These are phyloP conservation scores for Cosmia pyralina DNA, from an alignment of 2,888 invertebrate species.

Conservation along the genomic window DNA sequence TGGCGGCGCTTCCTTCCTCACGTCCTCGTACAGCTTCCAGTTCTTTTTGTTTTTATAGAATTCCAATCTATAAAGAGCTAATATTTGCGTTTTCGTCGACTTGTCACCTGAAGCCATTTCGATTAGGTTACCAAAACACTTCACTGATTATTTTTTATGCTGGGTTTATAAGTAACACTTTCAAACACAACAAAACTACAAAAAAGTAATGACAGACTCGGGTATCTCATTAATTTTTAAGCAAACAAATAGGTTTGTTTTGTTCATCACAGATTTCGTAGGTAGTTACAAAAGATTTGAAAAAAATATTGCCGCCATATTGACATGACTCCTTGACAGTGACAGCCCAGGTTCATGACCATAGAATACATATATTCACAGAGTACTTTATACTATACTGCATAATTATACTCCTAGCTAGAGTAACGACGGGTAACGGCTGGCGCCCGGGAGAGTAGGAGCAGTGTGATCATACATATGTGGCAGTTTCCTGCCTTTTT, in stretches of 20 bases:
- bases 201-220: neutral
- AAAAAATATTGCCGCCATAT: constrained; percentile 42
- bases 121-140: constrained; percentile 11
- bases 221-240: neutral
- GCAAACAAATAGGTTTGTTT: constrained; percentile 10
- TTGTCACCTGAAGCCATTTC: constrained; percentile 36
- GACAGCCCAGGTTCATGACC: constrained; percentile 6
- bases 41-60: constrained; percentile 79
- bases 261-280: constrained; percentile 2
- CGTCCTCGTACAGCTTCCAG: constrained; percentile 71
- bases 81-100: constrained; percentile 63
- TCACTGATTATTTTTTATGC: neutral
- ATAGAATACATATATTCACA: no score
- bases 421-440: no score
- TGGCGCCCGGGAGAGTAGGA: neutral
- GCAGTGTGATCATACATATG: no score
- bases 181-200: constrained; percentile 5
- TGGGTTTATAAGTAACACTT: neutral
- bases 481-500: no score
- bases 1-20: neutral
- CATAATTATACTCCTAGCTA: no score
- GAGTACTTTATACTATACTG: no score
- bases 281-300: constrained; percentile 53
- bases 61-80: constrained; percentile 77
- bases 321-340: constrained; percentile 24